A percentile compares a stretch with the other conserved stretches of the same genome.
These are phyloP conservation scores for Phymastichus coffea DNA, from an alignment of 1,140 invertebrate genomes.

Conservation along the genomic window DNA sequence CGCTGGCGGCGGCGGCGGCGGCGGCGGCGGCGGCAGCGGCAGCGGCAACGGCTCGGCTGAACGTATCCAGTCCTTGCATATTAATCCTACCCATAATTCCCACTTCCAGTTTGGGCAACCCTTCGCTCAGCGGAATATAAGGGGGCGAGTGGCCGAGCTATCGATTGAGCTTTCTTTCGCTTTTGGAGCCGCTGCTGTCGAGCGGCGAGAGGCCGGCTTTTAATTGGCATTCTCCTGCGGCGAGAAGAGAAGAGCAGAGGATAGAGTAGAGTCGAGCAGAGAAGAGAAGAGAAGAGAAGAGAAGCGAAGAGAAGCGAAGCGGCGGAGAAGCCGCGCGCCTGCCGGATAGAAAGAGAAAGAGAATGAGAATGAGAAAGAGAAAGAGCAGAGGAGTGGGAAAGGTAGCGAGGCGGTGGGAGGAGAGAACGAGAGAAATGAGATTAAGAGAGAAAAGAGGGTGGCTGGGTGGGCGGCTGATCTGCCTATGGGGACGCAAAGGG, in stretches of 20 bases:
- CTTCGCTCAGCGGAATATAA: constrained; percentile 40
- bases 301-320: constrained; percentile 23
- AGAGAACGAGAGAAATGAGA: background rate
- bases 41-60: constrained; percentile 31
- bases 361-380: constrained; percentile 27
- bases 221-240: constrained; percentile 57
- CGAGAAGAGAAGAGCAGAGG: constrained; percentile 47
- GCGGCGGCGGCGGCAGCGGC: background rate
- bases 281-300: constrained; percentile 32
- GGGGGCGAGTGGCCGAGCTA: constrained; percentile 43
- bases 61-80: constrained; percentile 59
- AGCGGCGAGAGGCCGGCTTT: constrained; percentile 44
- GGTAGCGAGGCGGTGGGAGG: constrained; percentile 22
- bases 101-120: constrained; percentile 59
- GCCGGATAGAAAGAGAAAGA: constrained; percentile 17
- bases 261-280: constrained; percentile 35
- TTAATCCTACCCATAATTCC: constrained; percentile 60
- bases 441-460: background rate
- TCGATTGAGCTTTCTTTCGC: constrained; percentile 57
- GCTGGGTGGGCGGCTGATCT: constrained; percentile 20
- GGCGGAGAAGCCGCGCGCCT: background rate
- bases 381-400: constrained; percentile 23
- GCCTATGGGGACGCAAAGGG: constrained; percentile 26
- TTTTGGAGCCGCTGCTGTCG: too few relatives aligned
- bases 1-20: background rate